A percentile compares a stretch with the other conserved stretches of the same genome.
Evolutionary conservation across 2,113 vertebrate species (phyloP).

Genomic region (human (Homo sapiens)): DNA sequence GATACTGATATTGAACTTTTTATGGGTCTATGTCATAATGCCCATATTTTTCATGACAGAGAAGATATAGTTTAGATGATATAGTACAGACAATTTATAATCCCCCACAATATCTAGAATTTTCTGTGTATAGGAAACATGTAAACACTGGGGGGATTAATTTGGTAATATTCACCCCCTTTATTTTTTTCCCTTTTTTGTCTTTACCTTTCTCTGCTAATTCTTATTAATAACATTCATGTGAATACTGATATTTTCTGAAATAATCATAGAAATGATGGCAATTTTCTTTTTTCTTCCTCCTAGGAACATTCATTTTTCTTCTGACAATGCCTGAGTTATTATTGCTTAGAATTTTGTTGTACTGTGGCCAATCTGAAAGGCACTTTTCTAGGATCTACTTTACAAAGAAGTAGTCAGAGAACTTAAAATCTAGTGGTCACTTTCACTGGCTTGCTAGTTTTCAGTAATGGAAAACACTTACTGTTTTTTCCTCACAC

Average conservation of each 20-base stretch:
- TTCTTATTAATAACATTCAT: not conserved
- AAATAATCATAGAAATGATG: not conserved
- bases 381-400: not conserved
- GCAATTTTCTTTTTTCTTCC: not conserved
- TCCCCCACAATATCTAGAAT: not conserved
- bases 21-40: not conserved
- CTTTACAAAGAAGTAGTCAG: not conserved
- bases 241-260: not conserved
- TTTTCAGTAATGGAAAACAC: not conserved
- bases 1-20: constrained; percentile 28
- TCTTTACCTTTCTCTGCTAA: not conserved
- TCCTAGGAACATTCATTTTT: not conserved
- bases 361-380: not conserved
- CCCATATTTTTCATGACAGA: not conserved
- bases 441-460: not conserved
- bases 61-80: constrained; percentile 11
- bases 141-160: not conserved
- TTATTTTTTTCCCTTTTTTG: not conserved
- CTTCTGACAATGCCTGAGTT: not conserved
- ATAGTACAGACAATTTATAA: not conserved
- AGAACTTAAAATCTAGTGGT: not conserved
- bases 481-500: not conserved
- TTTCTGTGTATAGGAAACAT: not conserved
- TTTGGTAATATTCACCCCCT: not conserved
- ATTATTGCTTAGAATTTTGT: not conserved